phyloP scores from a whole-genome alignment of 2,797 vertebrate species.

The Hyperoplus immaculatus region DNA sequence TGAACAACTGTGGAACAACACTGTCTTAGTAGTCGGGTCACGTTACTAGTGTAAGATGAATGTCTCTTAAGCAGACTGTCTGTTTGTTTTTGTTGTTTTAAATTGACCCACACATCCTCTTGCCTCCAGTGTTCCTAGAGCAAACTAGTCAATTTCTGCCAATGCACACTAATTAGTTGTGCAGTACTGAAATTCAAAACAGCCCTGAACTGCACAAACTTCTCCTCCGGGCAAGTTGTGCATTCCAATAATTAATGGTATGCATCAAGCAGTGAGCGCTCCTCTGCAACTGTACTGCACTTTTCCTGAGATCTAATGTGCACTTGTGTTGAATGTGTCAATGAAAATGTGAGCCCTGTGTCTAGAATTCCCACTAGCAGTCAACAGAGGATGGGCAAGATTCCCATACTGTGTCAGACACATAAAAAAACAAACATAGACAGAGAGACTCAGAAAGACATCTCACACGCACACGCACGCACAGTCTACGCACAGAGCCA shows the following conservation, averaged over 20 bases:
- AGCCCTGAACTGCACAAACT: constrained; percentile 16
- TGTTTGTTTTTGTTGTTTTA: neutral
- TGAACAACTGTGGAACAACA: constrained; percentile 44
- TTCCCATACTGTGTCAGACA: constrained; percentile 68
- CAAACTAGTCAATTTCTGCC: constrained; percentile 1
- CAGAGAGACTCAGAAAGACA: constrained; percentile 60
- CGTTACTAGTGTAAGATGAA: neutral
- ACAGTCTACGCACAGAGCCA: constrained; percentile 16
- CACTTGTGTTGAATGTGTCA: constrained; percentile 40
- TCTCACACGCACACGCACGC: constrained; percentile 28
- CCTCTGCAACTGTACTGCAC: constrained; percentile 39
- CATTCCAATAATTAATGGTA: constrained; percentile 23
- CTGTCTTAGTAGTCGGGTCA: neutral
- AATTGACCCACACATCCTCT: constrained; percentile 9
- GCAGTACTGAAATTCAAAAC: constrained; percentile 18
- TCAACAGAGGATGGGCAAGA: constrained; percentile 64
- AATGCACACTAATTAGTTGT: constrained; percentile 15
- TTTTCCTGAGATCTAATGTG: constrained; percentile 46
- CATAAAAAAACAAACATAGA: constrained; percentile 60
- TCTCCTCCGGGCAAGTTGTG: constrained; percentile 29
- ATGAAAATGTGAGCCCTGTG: constrained; percentile 45
- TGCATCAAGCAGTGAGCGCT: constrained; percentile 14
- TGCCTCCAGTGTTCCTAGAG: neutral
- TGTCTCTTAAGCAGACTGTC: neutral
- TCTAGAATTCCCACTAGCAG: constrained; percentile 69